Percentiles rank a stretch among this genome's conserved stretches.
phyloP scores from a whole-genome alignment of 2,888 invertebrate species.

The Cephus runcator region DNA sequence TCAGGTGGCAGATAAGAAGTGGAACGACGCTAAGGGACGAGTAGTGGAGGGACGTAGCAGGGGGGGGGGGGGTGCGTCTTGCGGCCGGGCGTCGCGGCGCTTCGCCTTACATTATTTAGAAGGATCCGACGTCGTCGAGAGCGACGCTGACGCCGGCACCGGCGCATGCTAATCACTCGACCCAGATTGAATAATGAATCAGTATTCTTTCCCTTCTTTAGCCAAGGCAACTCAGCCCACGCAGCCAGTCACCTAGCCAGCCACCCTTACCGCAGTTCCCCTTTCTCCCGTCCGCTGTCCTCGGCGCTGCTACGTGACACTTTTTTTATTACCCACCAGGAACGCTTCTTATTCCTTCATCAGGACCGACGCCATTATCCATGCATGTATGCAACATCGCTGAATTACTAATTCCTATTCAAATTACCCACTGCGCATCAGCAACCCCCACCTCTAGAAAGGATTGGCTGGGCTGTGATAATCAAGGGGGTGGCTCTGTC shows the following conservation, averaged over 20 bases:
- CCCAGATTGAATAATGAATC: slow-evolving; percentile 73
- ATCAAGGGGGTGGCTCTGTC: not conserved
- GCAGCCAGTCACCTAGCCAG: slow-evolving; percentile 25
- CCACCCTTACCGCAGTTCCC: slow-evolving; percentile 54
- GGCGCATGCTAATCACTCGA: slow-evolving; percentile 70
- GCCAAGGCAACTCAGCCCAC: slow-evolving; percentile 6
- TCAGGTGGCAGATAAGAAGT: not conserved
- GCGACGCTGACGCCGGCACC: slow-evolving; percentile 38
- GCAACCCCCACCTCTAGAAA: not conserved
- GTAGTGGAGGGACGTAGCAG: not conserved
- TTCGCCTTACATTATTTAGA: slow-evolving; percentile 62
- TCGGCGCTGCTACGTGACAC: slow-evolving; percentile 60
- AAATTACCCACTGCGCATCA: slow-evolving; percentile 10
- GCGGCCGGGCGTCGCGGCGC: slow-evolving; percentile 36
- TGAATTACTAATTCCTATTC: slow-evolving; percentile 30
- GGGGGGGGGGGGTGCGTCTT: not conserved
- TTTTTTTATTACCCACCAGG: slow-evolving; percentile 71
- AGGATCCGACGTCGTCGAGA: slow-evolving; percentile 42
- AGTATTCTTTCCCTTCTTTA: slow-evolving; percentile 68
- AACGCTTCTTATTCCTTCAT: slow-evolving; percentile 67
- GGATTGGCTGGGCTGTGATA: not conserved
- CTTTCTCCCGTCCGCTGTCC: slow-evolving; percentile 45
- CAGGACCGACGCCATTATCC: slow-evolving; percentile 32
- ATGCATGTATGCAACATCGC: slow-evolving; percentile 33
- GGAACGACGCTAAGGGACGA: not conserved